Evolutionary conservation across 1,140 invertebrate genomes (phyloP).

Genomic region (Yoshiicerus persimilis): DNA sequence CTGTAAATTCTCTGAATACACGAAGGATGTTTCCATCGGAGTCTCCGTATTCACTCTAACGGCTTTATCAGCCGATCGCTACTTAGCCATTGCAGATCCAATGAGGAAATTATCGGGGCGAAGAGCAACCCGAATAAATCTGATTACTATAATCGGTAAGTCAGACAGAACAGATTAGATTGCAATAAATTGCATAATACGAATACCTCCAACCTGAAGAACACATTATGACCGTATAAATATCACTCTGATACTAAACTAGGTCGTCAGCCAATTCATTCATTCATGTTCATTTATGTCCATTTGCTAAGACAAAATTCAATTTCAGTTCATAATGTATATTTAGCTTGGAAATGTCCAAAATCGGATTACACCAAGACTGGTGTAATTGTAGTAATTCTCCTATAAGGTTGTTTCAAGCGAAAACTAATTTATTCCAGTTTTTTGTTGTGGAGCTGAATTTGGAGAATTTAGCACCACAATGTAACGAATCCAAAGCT

Average conservation of each 20-base stretch:
- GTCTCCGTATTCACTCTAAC: conserved; percentile 92
- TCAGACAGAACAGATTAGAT: no score
- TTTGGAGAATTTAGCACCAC: no score
- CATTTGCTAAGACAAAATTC: not conserved
- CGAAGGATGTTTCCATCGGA: conserved; percentile 88
- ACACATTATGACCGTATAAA: no score
- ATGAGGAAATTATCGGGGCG: conserved; percentile 66
- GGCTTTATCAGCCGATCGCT: conserved; percentile 83
- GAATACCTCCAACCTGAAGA: no score
- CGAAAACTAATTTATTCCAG: no score
- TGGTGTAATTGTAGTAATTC: no score
- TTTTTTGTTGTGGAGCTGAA: no score
- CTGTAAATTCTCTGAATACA: conserved; percentile 79
- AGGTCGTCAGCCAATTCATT: no score
- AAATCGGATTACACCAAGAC: not conserved
- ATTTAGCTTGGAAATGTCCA: not conserved
- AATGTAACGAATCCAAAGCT: no score
- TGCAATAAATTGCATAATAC: no score
- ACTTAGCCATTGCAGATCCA: conserved; percentile 81
- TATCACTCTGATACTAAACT: not conserved
- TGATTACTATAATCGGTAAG: conserved; percentile 62
- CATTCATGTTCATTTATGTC: no score
- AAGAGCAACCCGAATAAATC: conserved; percentile 68
- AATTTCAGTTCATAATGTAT: not conserved
- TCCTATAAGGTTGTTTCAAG: no score